phyloP scores from a whole-genome alignment of 2,888 invertebrate species.

The Thelaira solivaga region DNA sequence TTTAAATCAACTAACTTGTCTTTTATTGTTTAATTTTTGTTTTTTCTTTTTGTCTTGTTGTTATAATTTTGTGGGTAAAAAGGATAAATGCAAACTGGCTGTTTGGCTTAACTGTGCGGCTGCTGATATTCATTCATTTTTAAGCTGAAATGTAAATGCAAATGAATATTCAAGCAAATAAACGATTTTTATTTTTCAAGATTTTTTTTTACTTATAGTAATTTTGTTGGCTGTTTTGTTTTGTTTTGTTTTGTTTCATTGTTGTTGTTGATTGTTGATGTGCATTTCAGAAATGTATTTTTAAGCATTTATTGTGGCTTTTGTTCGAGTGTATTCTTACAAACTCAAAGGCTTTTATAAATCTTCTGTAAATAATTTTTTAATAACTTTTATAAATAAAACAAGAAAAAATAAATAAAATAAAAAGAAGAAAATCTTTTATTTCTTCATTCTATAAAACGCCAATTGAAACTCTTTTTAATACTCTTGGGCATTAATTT shows the following conservation, averaged over 20 bases:
- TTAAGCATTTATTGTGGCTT: slow-evolving; percentile 35
- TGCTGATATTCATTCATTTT: slow-evolving; percentile 7
- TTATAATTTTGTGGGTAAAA: slow-evolving; percentile 12
- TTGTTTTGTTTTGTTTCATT: too few relatives aligned
- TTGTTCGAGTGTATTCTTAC: slow-evolving; percentile 34
- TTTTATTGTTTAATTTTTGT: slow-evolving; percentile 43
- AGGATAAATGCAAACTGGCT: slow-evolving; percentile 5
- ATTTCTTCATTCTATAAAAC: too few relatives aligned
- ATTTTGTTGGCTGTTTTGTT: slow-evolving; percentile 26
- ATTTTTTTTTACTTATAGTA: slow-evolving; percentile 42
- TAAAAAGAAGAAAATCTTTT: too few relatives aligned
- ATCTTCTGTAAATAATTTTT: slow-evolving; percentile 39
- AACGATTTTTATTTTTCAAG: slow-evolving; percentile 38
- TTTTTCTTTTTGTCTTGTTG: slow-evolving; percentile 21
- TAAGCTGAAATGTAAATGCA: slow-evolving; percentile 34
- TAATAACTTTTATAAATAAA: slow-evolving; percentile 8
- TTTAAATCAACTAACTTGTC: slow-evolving; percentile 21
- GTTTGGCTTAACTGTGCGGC: too few relatives aligned
- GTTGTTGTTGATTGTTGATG: slow-evolving; percentile 34
- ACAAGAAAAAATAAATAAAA: neutral
- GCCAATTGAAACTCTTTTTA: too few relatives aligned
- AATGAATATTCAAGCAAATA: slow-evolving; percentile 34
- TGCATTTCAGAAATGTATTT: slow-evolving; percentile 38
- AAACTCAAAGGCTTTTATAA: slow-evolving; percentile 26
- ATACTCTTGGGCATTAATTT: too few relatives aligned